Evolutionary conservation across 2,113 vertebrate genomes (phyloP).

Genomic region (Labrus mixtus): DNA sequence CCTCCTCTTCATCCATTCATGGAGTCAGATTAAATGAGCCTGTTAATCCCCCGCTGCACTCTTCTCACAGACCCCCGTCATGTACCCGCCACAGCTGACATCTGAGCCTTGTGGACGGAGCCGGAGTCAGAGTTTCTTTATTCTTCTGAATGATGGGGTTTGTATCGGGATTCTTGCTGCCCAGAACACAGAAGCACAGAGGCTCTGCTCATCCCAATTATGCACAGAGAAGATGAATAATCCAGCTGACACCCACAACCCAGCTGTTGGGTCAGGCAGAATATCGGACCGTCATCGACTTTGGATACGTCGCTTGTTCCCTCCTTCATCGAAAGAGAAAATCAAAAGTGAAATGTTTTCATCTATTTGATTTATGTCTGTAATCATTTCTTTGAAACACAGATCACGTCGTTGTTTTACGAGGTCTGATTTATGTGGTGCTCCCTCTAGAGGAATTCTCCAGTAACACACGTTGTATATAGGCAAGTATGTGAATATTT

Average conservation of each 20-base stretch:
- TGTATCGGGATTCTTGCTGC: conserved; percentile 43
- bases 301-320: background rate
- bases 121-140: conserved; percentile 3
- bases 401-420: too few species aligned
- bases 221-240: conserved; percentile 46
- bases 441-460: too few species aligned
- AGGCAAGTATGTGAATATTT: too few species aligned
- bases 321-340: too few species aligned
- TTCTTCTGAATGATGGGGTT: conserved; percentile 55
- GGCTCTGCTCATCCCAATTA: conserved; percentile 57
- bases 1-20: conserved; percentile 55
- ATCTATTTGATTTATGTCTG: too few species aligned
- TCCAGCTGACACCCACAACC: conserved; percentile 36
- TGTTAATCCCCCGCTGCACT: conserved; percentile 1
- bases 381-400: too few species aligned
- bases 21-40: conserved; percentile 37
- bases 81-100: background rate
- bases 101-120: background rate
- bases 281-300: background rate
- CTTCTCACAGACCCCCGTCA: conserved; percentile 11
- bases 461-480: too few species aligned
- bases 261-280: conserved; percentile 42
- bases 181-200: conserved; percentile 26
- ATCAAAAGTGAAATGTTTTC: too few species aligned
- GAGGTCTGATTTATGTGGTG: too few species aligned